These are phyloP conservation scores for Pyralis farinalis DNA, from an alignment of 2,888 invertebrate species.

Conservation along the genomic window DNA sequence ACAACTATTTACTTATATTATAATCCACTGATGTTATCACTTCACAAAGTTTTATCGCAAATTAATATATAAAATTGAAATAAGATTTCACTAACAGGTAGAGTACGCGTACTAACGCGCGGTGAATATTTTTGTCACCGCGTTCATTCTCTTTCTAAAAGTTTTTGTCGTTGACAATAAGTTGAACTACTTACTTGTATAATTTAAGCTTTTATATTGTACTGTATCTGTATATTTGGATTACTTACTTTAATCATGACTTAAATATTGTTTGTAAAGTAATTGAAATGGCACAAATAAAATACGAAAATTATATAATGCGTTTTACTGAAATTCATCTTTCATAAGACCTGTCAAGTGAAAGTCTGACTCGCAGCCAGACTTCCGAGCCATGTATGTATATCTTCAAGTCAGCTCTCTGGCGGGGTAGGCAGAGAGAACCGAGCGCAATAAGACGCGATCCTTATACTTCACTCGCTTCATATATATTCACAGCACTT, in stretches of 20 bases:
- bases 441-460: no score
- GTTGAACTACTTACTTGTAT: constrained; percentile 4
- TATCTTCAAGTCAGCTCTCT: no score
- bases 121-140: background rate
- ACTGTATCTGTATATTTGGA: constrained; percentile 20
- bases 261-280: constrained; percentile 19
- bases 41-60: constrained; percentile 40
- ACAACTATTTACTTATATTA: constrained; percentile 27
- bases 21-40: constrained; percentile 40
- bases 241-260: constrained; percentile 13
- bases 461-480: no score
- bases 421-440: no score
- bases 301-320: constrained; percentile 7
- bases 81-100: background rate
- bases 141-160: constrained; percentile 4
- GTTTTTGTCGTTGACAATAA: constrained; percentile 9
- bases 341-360: no score
- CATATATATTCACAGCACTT: no score
- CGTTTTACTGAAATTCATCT: no score
- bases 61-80: constrained; percentile 1
- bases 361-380: no score
- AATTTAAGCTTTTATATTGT: constrained; percentile 12
- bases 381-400: no score
- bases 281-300: constrained; percentile 25
- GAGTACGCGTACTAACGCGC: background rate